Evolutionary conservation across 92 coral and sea anemone species (phyloP).

Genomic region (Zoanthus sociatus): DNA sequence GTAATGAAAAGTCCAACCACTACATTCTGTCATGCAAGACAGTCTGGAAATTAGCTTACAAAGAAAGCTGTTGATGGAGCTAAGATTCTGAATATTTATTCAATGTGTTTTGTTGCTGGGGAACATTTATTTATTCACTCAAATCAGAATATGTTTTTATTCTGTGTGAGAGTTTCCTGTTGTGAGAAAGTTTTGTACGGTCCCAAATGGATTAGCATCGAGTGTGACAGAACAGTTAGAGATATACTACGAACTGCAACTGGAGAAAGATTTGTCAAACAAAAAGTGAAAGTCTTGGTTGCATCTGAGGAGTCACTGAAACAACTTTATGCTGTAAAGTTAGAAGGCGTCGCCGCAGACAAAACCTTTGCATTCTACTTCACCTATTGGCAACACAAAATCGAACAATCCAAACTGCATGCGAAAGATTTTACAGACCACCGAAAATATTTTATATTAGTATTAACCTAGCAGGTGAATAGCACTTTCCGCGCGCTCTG

Average conservation of each 20-base stretch:
- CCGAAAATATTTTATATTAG: no score
- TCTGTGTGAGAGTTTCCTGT: conserved; percentile 89
- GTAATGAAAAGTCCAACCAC: conserved; percentile 61
- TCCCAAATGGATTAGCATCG: conserved; percentile 88
- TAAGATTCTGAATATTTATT: conserved; percentile 1
- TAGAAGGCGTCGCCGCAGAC: no score
- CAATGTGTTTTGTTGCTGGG: conserved; percentile 42
- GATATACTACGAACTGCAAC: conserved; percentile 89
- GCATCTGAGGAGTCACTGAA: conserved; percentile 76
- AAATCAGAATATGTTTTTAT: conserved; percentile 61
- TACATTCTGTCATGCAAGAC: conserved; percentile 54
- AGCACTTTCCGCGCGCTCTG: no score
- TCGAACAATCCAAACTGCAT: no score
- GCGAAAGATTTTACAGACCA: no score
- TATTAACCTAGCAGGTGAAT: no score
- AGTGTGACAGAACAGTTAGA: conserved; percentile 72
- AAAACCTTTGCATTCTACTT: no score
- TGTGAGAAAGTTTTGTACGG: conserved; percentile 62
- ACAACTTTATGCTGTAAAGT: conserved; percentile 68
- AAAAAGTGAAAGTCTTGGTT: conserved; percentile 82
- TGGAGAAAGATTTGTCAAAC: conserved; percentile 74
- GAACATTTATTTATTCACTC: conserved; percentile 1
- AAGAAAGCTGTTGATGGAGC: not conserved
- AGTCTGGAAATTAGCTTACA: not conserved
- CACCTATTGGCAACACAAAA: no score